Conservation (phyloP, 2,888 invertebrate species). For the Acrocyrtus sp. region DNA sequence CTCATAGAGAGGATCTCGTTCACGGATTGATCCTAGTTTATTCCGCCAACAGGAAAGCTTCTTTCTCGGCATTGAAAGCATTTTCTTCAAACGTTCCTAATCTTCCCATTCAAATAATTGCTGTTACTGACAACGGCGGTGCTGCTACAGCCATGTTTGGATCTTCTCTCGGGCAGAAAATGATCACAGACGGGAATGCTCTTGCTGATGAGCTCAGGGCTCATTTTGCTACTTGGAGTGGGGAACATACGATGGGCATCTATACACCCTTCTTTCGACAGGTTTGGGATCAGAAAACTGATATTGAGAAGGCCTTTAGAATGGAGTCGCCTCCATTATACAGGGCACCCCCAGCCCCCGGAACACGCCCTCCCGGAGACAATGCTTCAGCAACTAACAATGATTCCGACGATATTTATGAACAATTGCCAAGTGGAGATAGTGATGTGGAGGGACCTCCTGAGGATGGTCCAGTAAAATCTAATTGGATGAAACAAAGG, state of each 20-base stretch:
- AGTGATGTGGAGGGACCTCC: constrained; percentile 70
- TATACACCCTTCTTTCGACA: constrained; percentile 96
- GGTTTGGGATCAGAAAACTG: constrained; percentile 95
- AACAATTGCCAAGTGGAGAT: constrained; percentile 76
- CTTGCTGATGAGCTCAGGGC: constrained; percentile 89
- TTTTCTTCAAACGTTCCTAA: constrained; percentile 94
- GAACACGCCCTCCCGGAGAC: constrained; percentile 50
- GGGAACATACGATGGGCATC: constrained; percentile 68
- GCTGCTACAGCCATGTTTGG: constrained; percentile 91
- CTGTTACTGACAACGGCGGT: constrained; percentile 77
- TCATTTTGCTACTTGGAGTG: constrained; percentile 90
- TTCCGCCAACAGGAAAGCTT: constrained; percentile 94
- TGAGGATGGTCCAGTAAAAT: constrained; percentile 61
- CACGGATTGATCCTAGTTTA: constrained; percentile 96
- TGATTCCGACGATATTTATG: constrained; percentile 72
- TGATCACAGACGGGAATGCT: constrained; percentile 93
- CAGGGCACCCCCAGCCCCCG: constrained; percentile 60
- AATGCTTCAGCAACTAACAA: constrained; percentile 58
- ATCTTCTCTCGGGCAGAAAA: constrained; percentile 86
- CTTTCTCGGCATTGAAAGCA: constrained; percentile 90
- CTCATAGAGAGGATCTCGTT: constrained; percentile 89
- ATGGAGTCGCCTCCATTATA: constrained; percentile 63
- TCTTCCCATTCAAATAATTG: constrained; percentile 87
- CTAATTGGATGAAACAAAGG: constrained; percentile 57
- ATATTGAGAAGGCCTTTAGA: constrained; percentile 88